Evolutionary conservation across 1,140 invertebrate species (phyloP).

Genomic region (Papilio xuthus): DNA sequence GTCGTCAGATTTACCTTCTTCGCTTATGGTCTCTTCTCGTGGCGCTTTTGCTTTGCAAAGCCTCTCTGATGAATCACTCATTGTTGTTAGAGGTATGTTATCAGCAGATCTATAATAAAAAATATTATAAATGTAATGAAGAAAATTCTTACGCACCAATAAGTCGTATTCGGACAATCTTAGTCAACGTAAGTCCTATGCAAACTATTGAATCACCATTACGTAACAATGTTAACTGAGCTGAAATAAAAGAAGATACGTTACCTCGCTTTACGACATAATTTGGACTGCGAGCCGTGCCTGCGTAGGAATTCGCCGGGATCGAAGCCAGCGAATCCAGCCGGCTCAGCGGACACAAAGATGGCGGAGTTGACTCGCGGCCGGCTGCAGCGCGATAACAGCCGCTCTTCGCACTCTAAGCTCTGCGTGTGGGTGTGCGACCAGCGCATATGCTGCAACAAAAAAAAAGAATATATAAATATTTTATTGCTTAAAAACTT

Average conservation of each 20-base stretch:
- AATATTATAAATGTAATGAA: background rate
- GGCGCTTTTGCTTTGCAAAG: constrained; percentile 74
- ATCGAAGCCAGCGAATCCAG: constrained; percentile 88
- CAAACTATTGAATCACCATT: too few species aligned
- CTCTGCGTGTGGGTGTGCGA: constrained; percentile 83
- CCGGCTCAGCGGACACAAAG: constrained; percentile 87
- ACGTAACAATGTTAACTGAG: too few species aligned
- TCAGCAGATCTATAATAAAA: constrained; percentile 74
- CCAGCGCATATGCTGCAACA: constrained; percentile 87
- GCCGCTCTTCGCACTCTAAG: constrained; percentile 82
- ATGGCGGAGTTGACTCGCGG: constrained; percentile 90
- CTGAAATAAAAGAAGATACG: background rate
- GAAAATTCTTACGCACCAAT: background rate
- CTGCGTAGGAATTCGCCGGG: constrained; percentile 88
- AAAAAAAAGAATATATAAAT: constrained; percentile 25
- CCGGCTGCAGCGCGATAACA: constrained; percentile 83
- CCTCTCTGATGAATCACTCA: constrained; percentile 79
- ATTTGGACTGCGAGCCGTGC: constrained; percentile 88
- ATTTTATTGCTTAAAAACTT: constrained; percentile 9
- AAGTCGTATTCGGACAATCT: too few species aligned
- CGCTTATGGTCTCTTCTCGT: constrained; percentile 70
- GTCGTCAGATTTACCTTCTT: constrained; percentile 77
- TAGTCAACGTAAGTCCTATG: too few species aligned
- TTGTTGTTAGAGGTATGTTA: constrained; percentile 82
- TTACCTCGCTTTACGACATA: constrained; percentile 89